Base-by-base conservation (phyloP, 2,797 vertebrate species). In the Ciconia nigra region DNA sequence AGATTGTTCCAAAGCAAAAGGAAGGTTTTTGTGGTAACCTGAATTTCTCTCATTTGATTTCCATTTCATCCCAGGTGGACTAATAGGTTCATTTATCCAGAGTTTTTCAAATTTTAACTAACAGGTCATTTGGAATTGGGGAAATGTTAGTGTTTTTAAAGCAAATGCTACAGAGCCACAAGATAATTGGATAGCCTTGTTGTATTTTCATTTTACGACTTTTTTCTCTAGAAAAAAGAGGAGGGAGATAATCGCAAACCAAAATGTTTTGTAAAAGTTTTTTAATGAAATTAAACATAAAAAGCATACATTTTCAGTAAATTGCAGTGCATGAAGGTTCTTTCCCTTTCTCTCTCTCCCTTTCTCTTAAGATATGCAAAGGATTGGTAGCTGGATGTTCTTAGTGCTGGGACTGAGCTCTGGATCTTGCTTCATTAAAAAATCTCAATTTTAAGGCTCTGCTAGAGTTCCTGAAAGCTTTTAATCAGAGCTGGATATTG, bases 1-100 rank as follows among this genome's bases (percentile, higher is more conserved):
- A 98, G 94, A 97, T 97, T 97, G 96, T 97, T 98, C 86, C 94
- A 96, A 97, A 97, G 95, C 92, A 97, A 86, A 92, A 89, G 89
- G 97, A 98, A 87, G 67, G 46, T 35, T 87, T 96, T 96, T 97
- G 95, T 72, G 54, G 88, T 22, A 18, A 89, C 90, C 85, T 92
- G 82, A 97, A 77, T 86, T 87, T 93, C 79, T 96, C 69, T 93
- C 72, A 92, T 89, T 95, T 97, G 94, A 91, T 96, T 97, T 96
- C 58, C n/a, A 69, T 97, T 98, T 97, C 39, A 51, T 70, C 57
- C 44, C 66, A 83, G 5, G n/a, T 74, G 42, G 37, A 82, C 86
- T 92, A 62, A 85, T 87, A 87, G 78, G 28, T 94, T 96, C 87
- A 79, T 87, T 95, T 71, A 93, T 96, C 72, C 63, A 90, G 85